These are phyloP conservation scores for Pseudorhiza aurosa DNA, from an alignment of 30 jellyfish, hydroid and myxozoan species.

Conservation along the genomic window DNA sequence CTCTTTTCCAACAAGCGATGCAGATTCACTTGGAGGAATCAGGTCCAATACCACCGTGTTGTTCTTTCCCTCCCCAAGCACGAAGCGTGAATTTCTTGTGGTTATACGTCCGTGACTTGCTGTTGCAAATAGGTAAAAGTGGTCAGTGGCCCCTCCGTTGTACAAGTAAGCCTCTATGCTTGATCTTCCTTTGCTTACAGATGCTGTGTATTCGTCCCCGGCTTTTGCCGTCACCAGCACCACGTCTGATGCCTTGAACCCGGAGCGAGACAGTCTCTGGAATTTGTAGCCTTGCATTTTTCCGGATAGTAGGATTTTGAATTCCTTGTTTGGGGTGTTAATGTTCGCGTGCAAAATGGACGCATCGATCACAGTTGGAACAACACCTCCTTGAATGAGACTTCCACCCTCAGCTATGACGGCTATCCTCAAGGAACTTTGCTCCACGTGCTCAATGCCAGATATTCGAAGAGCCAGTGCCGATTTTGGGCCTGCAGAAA, in stretches of 20 bases:
- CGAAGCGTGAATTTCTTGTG: neutral
- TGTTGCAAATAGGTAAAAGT: constrained; percentile 13
- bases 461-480: constrained; percentile 44
- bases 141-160: constrained; percentile 35
- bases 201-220: constrained; percentile 66
- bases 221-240: constrained; percentile 25
- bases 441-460: constrained; percentile 18
- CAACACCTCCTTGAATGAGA: neutral
- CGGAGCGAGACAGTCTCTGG: constrained; percentile 65
- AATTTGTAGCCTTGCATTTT: constrained; percentile 53
- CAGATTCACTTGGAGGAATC: constrained; percentile 16
- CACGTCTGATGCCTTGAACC: constrained; percentile 25
- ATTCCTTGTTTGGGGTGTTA: constrained; percentile 44
- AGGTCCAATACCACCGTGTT: constrained; percentile 10
- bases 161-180: constrained; percentile 9
- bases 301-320: constrained; percentile 48
- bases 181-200: constrained; percentile 2
- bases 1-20: constrained; percentile 21
- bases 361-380: neutral
- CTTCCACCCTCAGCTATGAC: constrained; percentile 28
- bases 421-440: constrained; percentile 19
- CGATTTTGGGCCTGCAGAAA: constrained; percentile 43
- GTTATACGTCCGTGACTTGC: constrained; percentile 33
- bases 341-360: constrained; percentile 38
- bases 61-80: constrained; percentile 6